Percentiles rank a stretch among this genome's conserved stretches.
Conservation (phyloP, 2,888 invertebrate genomes). For the Pinctada fucata region DNA sequence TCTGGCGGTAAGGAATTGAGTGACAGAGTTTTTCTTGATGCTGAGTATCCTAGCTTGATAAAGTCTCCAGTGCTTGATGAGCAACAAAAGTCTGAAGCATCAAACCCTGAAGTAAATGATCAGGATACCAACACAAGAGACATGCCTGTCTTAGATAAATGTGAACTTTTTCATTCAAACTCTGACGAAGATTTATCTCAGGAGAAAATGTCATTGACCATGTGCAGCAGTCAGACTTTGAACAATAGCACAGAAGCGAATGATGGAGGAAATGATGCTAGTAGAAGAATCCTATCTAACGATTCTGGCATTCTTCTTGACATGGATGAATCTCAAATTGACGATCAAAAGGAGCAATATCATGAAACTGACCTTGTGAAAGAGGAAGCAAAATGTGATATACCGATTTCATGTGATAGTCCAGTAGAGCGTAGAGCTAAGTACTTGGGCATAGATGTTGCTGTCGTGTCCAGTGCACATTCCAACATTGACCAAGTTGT, state of each 20-base stretch:
- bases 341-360: background rate
- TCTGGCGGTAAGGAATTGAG: background rate
- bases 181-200: background rate
- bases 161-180: constrained; percentile 5
- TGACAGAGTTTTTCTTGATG: background rate
- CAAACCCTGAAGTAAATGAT: background rate
- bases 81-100: background rate
- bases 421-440: background rate
- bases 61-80: background rate
- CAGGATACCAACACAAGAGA: constrained; percentile 17
- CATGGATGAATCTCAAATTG: background rate
- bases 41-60: constrained; percentile 20
- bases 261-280: background rate
- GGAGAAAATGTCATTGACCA: background rate
- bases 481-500: background rate
- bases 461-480: background rate
- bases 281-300: background rate
- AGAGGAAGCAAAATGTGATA: background rate
- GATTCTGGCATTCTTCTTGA: constrained; percentile 19
- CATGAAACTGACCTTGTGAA: background rate
- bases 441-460: background rate
- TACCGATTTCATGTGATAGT: background rate
- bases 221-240: background rate
- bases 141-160: constrained; percentile 31
- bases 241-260: background rate